Base-by-base conservation (phyloP, 2,797 vertebrate genomes). In the Bufotes viridis region DNA sequence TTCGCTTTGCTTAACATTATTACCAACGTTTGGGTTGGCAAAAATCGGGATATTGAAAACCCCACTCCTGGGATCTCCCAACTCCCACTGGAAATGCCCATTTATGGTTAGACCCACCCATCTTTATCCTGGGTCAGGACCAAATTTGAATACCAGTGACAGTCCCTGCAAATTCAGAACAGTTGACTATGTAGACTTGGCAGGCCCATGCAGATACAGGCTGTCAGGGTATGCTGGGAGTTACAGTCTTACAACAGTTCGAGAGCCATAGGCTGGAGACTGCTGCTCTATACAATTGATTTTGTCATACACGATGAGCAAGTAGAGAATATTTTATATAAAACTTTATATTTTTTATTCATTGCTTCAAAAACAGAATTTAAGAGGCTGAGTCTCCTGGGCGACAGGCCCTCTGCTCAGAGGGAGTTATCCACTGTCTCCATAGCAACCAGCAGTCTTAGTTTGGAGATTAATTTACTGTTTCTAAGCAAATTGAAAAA, bases 391-490 rank as follows among this genome's bases (percentile, higher is more conserved):
- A 57, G 53, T 82, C 81, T 70, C 81, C 81, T 55, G 81, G 81
- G 81, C 17, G 81, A 82, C 81, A 67, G 80, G 42, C 61, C 79
- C 61, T 51, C n/a, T 24, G 34, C 81, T 55, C 49, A 70, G 81
- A 82, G 65, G 81, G 65, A 82, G 81, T 69, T n/a, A 70, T 69
- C 49, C 63, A 82, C 65, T 20, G 65, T 82, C 81, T 82, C 81
- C 81, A 82, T 82, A 42, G 65, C 65, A 82, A 70, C 81, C 34
- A 26, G 20, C 57, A 55, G 81, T 69, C 81, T 82, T 69, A 82
- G 65, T 82, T 82, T 82, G n/a, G 81, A 57, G 81, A 70, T 82
- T 53, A 82, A 82, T 82, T 69, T 65, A 53, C 42, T 18, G 81
- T 82, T 70, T 9, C 81, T 57, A 70, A 70, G 81, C 49, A 70